phyloP scores from a whole-genome alignment of 2,888 invertebrate genomes.

The Cyclophora punctaria region DNA sequence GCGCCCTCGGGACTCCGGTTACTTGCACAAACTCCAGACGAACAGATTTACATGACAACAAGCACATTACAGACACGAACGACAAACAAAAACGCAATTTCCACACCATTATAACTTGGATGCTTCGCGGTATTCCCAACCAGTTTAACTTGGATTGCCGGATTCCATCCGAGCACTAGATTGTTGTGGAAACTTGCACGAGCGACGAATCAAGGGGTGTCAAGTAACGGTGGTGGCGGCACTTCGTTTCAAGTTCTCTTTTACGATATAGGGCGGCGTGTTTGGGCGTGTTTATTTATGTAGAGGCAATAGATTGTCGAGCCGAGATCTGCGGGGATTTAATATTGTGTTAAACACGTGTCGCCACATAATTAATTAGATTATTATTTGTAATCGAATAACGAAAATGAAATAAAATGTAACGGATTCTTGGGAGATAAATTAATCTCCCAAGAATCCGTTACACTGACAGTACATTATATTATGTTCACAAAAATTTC shows the following conservation, averaged over 20 bases:
- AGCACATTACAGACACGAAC: slow-evolving; percentile 43
- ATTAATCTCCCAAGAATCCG: no score
- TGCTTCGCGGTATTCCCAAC: slow-evolving; percentile 39
- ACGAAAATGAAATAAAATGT: no score
- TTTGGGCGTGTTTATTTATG: slow-evolving; percentile 34
- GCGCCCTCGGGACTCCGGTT: slow-evolving; percentile 12
- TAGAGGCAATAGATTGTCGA: not conserved
- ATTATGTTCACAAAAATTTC: no score
- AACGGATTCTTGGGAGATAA: no score
- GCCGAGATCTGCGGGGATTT: no score
- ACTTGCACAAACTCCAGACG: slow-evolving; percentile 3
- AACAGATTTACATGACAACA: slow-evolving; percentile 41
- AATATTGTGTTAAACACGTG: no score
- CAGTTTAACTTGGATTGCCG: slow-evolving; percentile 22
- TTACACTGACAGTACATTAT: no score
- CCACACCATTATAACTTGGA: slow-evolving; percentile 59
- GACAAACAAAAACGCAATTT: slow-evolving; percentile 60
- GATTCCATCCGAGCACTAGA: slow-evolving; percentile 4
- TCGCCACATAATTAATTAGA: no score
- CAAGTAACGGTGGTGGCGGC: slow-evolving; percentile 22
- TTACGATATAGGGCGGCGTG: slow-evolving; percentile 45
- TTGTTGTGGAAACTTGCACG: not conserved
- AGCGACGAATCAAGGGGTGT: slow-evolving; percentile 13
- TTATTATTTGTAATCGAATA: no score
- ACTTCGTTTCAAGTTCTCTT: slow-evolving; percentile 41